A percentile compares a stretch with the other conserved stretches of the same genome.
Conservation (phyloP, 2,888 invertebrate species). For the Metopia argyrocephala region DNA sequence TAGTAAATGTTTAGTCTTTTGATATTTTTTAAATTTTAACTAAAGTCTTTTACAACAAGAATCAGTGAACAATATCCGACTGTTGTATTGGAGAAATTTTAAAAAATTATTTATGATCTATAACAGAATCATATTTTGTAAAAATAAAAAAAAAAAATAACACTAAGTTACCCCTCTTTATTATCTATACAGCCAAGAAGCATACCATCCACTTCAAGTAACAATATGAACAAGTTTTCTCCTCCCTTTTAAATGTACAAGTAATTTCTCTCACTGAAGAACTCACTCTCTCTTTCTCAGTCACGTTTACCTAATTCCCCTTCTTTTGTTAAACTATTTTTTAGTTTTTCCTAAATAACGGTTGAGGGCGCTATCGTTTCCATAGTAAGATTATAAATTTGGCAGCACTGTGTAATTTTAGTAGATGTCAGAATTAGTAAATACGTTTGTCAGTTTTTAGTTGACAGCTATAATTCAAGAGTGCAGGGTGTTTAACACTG, state of each 20-base stretch:
- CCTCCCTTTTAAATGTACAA: background rate
- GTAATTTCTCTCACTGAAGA: background rate
- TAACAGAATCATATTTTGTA: too few species aligned
- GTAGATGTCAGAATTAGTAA: slow-evolving; percentile 65
- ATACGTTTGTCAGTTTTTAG: slow-evolving; percentile 68
- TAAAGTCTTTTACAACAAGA: too few species aligned
- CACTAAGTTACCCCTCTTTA: too few species aligned
- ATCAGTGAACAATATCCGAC: too few species aligned
- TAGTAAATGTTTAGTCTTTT: too few species aligned
- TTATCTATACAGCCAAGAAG: too few species aligned
- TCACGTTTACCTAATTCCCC: background rate
- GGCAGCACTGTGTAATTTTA: slow-evolving; percentile 39
- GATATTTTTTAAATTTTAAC: too few species aligned
- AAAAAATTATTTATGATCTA: too few species aligned
- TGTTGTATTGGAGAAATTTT: too few species aligned
- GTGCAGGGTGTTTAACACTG: slow-evolving; percentile 66
- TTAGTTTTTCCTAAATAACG: background rate
- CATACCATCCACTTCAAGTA: too few species aligned
- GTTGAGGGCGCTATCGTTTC: slow-evolving; percentile 32
- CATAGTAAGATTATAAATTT: slow-evolving; percentile 29
- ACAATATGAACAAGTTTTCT: too few species aligned
- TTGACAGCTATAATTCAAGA: slow-evolving; percentile 69
- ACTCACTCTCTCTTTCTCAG: background rate
- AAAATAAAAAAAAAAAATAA: too few species aligned
- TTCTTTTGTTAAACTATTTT: background rate